Percentiles rank a stretch among this genome's conserved stretches.
These are phyloP conservation scores for Ranitomeya variabilis DNA, from an alignment of 2,113 vertebrate genomes.

Conservation along the genomic window DNA sequence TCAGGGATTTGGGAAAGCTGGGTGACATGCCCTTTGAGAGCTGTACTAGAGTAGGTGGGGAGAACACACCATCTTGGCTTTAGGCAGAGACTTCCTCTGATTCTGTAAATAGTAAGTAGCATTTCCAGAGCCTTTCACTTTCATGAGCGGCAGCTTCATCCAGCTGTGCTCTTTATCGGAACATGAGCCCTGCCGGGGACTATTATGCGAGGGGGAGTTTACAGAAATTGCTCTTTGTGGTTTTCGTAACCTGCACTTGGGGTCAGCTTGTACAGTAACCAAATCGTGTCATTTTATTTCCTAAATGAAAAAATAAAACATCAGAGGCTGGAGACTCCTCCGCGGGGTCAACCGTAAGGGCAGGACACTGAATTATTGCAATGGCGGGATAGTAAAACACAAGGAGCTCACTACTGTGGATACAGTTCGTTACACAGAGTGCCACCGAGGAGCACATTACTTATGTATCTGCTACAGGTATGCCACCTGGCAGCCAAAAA, in stretches of 20 bases:
- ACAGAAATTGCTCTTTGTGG: slow-evolving; percentile 52
- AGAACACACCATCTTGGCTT: not conserved
- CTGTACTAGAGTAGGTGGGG: not conserved
- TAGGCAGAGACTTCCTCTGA: not conserved
- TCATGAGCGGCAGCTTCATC: slow-evolving; percentile 8
- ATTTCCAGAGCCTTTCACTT: slow-evolving; percentile 38
- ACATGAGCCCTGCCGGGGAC: not conserved
- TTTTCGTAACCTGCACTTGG: slow-evolving; percentile 50
- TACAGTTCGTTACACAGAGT: not conserved
- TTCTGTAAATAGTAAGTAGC: not conserved
- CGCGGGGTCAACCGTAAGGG: not conserved
- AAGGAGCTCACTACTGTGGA: not conserved
- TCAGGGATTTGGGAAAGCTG: not conserved
- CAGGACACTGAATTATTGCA: not conserved
- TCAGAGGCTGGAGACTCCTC: not conserved
- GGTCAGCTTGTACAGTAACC: not conserved
- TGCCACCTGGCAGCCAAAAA: not conserved
- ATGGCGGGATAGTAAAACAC: not conserved
- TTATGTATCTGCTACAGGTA: not conserved
- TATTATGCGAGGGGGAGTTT: slow-evolving; percentile 33
- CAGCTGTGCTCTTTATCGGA: slow-evolving; percentile 56
- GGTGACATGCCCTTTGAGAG: not conserved
- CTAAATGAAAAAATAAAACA: slow-evolving; percentile 26
- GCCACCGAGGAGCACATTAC: not conserved
- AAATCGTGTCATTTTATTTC: slow-evolving; percentile 33